Conservation (phyloP, 2,113 vertebrate species). For the Cryptoleucopteryx plumbea region DNA sequence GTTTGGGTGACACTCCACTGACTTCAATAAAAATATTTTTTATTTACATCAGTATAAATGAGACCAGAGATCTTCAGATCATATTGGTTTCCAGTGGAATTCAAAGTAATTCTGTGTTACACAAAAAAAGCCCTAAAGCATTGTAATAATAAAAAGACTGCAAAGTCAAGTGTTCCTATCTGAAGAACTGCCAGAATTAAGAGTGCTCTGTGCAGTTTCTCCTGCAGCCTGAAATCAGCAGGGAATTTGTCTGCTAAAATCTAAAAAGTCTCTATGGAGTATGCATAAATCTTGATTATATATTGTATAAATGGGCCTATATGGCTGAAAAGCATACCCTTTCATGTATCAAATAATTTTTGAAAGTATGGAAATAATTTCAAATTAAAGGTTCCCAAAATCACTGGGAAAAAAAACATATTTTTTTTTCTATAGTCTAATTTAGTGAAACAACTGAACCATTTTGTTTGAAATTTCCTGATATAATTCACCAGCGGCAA, state of each 20-base stretch:
- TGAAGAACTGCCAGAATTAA: not conserved
- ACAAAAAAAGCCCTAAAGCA: not conserved
- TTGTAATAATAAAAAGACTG: not conserved
- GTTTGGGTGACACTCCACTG: not conserved
- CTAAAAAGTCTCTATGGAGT: not conserved
- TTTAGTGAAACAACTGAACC: not conserved
- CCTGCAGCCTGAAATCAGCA: not conserved
- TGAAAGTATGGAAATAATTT: not conserved
- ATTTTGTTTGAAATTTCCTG: not conserved
- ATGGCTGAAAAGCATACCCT: not conserved
- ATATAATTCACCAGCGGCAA: not conserved
- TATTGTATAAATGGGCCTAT: not conserved
- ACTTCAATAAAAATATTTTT: not conserved
- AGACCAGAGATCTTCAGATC: not conserved
- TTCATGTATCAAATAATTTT: not conserved
- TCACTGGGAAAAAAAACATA: not conserved
- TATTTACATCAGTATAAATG: not conserved
- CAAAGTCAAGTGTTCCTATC: not conserved
- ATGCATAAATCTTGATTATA: not conserved
- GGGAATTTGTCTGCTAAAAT: not conserved
- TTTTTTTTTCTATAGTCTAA: not conserved
- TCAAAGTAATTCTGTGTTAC: not conserved
- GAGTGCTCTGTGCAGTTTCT: not conserved
- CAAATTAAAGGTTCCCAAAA: not conserved
- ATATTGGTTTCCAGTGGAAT: not conserved